Evolutionary conservation across 2,113 vertebrate species (phyloP), one percentile per base, ranked within the genome.

Genomic region (Ictidomys tridecemlineatus): DNA sequence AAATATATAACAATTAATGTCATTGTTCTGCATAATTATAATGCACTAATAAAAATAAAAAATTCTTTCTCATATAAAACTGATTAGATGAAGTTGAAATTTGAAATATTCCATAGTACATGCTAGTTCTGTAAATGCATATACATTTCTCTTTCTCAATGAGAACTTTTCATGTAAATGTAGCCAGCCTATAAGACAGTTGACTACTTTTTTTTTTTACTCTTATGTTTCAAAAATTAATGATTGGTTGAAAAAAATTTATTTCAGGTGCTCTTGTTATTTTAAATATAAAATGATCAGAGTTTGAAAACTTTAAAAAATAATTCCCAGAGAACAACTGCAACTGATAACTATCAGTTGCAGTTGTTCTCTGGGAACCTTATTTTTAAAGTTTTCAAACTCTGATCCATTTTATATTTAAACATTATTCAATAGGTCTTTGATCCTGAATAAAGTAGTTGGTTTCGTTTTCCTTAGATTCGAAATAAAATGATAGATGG

Each of bases 401-500:
- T n/a, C n/a, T n/a, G n/a, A n/a, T n/a, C n/a, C n/a, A n/a, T n/a
- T n/a, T n/a, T n/a, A n/a, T n/a, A n/a, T n/a, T n/a, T n/a, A n/a
- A n/a, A n/a, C n/a, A n/a, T n/a, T n/a, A n/a, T 86, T 61, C 90
- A 51, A 17, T 77, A 34, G 5, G 7, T 78, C 32, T 53, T 95
- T 80, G 26, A 3, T 78, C 10, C 18, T 94, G 56, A 88, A 80
- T 90, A 84, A 92, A 93, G 45, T 80, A 65, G 16, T 92, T 85
- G 11, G 11, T 74, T 79, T 61, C 2, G 7, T 91, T 95, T 95
- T 95, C 26, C 37, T 91, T 88, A 99, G 99, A 99, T 99, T 98
- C 99, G 99, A 97, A 99, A 97, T 98, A 99, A 99, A 98, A 99
- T 99, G 99, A 99, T 99, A 82, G 99, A 99, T 94, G 99, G 99